Percentiles rank a stretch among this genome's conserved stretches.
Conservation (phyloP, 1,140 invertebrate genomes). For the Antheraea mylitta region DNA sequence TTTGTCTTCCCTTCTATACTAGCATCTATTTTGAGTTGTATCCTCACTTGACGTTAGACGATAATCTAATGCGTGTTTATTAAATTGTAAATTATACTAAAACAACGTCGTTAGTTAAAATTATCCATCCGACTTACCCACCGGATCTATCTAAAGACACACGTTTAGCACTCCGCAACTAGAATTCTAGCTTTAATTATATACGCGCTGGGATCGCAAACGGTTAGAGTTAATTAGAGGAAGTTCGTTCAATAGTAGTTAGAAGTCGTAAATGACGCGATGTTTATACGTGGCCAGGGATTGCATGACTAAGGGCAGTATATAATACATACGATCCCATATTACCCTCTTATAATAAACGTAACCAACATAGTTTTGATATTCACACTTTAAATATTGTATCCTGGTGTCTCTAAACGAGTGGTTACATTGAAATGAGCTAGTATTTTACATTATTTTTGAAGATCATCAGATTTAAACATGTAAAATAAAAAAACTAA, state of each 20-base stretch:
- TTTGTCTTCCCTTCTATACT: too few species aligned
- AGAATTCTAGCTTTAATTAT: neutral
- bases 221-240: conserved; percentile 19
- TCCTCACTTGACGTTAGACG: neutral
- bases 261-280: conserved; percentile 20
- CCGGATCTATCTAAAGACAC: neutral
- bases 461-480: too few species aligned
- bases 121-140: neutral
- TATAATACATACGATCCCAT: conserved; percentile 20
- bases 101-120: neutral
- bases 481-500: too few species aligned
- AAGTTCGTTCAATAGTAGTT: conserved; percentile 20
- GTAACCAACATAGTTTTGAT: neutral
- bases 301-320: conserved; percentile 30
- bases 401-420: too few species aligned
- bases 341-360: conserved; percentile 2
- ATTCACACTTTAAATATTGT: too few species aligned
- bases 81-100: too few species aligned
- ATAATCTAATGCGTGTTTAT: too few species aligned
- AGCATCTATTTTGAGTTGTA: neutral
- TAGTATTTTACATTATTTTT: too few species aligned
- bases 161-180: neutral
- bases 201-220: neutral
- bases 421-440: too few species aligned
- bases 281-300: conserved; percentile 10